These are phyloP conservation scores for Cetonia aurata DNA, from an alignment of 2,888 invertebrate species.

Conservation along the genomic window DNA sequence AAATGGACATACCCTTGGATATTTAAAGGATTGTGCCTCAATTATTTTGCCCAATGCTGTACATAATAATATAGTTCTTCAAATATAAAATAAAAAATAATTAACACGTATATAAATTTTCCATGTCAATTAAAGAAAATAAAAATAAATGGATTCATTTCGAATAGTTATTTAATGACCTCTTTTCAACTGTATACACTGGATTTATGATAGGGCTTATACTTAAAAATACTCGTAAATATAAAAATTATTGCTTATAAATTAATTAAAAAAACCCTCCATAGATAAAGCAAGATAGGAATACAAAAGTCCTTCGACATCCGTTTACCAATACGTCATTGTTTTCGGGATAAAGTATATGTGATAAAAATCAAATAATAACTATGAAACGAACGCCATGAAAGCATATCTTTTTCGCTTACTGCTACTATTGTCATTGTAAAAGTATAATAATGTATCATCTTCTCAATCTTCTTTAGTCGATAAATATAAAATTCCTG, in stretches of 20 bases:
- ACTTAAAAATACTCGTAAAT: conserved; percentile 26
- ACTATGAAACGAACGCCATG: background rate
- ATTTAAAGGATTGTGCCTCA: no score
- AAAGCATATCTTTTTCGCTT: conserved; percentile 29
- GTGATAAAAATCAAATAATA: conserved; percentile 1
- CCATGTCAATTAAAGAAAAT: no score
- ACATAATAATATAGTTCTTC: no score
- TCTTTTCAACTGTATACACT: conserved; percentile 9
- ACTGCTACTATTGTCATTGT: conserved; percentile 30
- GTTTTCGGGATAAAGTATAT: background rate
- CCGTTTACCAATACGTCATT: background rate
- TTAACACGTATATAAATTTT: no score
- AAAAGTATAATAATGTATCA: conserved; percentile 3
- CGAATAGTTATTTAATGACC: conserved; percentile 19
- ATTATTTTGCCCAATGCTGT: no score
- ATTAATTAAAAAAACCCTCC: conserved; percentile 11
- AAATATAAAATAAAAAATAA: background rate
- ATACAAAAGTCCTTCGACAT: background rate
- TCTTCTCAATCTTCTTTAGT: background rate
- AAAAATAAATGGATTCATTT: conserved; percentile 6
- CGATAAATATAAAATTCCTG: conserved; percentile 19
- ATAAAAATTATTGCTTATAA: conserved; percentile 34
- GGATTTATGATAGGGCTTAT: conserved; percentile 12
- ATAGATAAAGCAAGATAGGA: background rate
- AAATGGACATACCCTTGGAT: background rate